Evolutionary conservation across 2,797 vertebrate genomes (phyloP).

Genomic region (Bradypodion pumilum): DNA sequence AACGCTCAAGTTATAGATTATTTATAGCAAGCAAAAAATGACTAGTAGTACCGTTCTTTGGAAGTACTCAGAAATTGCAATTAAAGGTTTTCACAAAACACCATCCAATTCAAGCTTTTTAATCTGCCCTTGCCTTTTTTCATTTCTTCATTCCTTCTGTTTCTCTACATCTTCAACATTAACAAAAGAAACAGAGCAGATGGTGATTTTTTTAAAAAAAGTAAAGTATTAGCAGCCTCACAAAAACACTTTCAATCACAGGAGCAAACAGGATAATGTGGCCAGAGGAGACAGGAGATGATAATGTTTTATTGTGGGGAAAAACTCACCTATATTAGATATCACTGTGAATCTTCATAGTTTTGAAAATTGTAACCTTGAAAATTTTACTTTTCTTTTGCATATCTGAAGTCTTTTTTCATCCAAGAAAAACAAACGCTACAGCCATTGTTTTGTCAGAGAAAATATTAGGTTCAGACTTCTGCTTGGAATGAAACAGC

Average conservation of each 20-base stretch:
- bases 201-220: too few species aligned
- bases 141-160: too few species aligned
- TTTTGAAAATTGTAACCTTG: fast-evolving
- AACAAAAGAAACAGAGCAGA: background rate
- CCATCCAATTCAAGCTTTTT: background rate
- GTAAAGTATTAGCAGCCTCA: too few species aligned
- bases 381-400: slow-evolving; percentile 19
- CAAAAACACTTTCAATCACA: too few species aligned
- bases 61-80: background rate
- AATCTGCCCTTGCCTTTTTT: background rate
- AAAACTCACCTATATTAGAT: background rate
- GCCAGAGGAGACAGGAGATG: too few species aligned
- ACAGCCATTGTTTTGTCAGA: slow-evolving; percentile 36
- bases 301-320: too few species aligned
- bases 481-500: slow-evolving; percentile 41
- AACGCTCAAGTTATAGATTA: background rate
- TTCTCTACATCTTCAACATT: background rate
- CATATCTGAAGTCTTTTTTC: slow-evolving; percentile 9
- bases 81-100: background rate
- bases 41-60: background rate
- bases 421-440: slow-evolving; percentile 8
- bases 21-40: background rate
- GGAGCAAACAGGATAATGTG: background rate
- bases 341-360: slow-evolving; percentile 20
- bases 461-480: slow-evolving; percentile 47